Conservation (phyloP, 2,113 vertebrate species). For the Vombatus ursinus region DNA sequence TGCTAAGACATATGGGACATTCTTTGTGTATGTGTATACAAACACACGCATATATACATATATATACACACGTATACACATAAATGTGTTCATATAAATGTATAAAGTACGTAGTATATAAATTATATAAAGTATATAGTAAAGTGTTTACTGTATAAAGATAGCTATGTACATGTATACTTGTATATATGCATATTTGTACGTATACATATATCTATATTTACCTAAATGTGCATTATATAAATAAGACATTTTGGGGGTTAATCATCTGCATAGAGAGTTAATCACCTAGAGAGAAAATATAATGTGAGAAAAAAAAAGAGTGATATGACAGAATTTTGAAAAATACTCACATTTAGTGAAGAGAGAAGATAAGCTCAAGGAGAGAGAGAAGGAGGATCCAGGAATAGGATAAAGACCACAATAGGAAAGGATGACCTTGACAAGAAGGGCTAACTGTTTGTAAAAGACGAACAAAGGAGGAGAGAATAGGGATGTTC, state of each 20-base stretch:
- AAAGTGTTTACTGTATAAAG: neutral
- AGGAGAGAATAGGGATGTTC: neutral
- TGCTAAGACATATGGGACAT: neutral
- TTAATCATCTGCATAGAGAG: too few relatives aligned
- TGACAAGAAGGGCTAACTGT: neutral
- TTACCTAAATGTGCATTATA: too few relatives aligned
- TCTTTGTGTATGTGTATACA: neutral
- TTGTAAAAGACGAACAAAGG: neutral
- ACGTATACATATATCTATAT: too few relatives aligned
- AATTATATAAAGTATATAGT: too few relatives aligned
- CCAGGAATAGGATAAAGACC: neutral
- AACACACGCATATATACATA: neutral
- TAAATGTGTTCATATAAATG: too few relatives aligned
- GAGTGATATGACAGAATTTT: neutral
- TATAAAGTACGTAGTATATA: too few relatives aligned
- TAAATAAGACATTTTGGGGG: too few relatives aligned
- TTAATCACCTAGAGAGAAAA: too few relatives aligned
- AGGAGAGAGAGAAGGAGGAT: neutral
- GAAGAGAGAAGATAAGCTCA: neutral
- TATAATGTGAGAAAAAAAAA: too few relatives aligned
- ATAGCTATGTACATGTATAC: neutral
- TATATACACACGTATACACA: too few relatives aligned
- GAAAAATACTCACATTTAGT: neutral
- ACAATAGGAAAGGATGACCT: neutral
- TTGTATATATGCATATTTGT: too few relatives aligned